Conservation (phyloP, 2,113 vertebrate genomes). For the Sphyrna mokarran region DNA sequence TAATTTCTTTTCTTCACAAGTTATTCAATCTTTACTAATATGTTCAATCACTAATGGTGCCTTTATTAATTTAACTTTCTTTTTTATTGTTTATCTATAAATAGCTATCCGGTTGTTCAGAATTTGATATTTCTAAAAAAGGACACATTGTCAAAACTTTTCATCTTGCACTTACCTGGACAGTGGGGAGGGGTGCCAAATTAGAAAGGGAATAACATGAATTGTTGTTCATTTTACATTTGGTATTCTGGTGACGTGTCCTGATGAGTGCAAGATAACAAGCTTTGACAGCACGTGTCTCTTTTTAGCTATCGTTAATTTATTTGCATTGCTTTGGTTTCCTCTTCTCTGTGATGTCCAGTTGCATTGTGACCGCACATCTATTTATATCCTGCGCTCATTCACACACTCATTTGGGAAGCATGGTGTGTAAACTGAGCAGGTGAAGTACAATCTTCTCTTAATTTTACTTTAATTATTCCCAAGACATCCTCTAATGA, state of each 20-base stretch:
- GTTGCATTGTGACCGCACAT: neutral
- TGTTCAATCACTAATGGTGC: neutral
- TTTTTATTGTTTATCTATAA: neutral
- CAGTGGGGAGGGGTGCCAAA: no score
- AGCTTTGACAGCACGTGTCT: no score
- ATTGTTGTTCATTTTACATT: no score
- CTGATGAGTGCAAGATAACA: no score
- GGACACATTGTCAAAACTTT: no score
- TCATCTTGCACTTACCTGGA: no score
- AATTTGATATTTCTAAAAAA: no score
- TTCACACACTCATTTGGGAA: neutral
- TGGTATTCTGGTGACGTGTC: no score
- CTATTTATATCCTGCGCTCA: neutral
- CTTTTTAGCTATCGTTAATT: neutral
- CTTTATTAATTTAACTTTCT: neutral
- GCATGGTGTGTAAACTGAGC: neutral
- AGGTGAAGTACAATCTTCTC: neutral
- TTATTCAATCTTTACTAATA: neutral
- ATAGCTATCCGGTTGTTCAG: no score
- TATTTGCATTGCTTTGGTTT: neutral
- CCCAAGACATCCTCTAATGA: neutral
- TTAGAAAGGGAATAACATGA: no score
- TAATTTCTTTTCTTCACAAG: neutral
- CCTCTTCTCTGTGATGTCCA: neutral
- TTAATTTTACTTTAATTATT: neutral